Evolutionary conservation across 1,140 invertebrate species (phyloP).

Genomic region (Leptonema lineaticorne): DNA sequence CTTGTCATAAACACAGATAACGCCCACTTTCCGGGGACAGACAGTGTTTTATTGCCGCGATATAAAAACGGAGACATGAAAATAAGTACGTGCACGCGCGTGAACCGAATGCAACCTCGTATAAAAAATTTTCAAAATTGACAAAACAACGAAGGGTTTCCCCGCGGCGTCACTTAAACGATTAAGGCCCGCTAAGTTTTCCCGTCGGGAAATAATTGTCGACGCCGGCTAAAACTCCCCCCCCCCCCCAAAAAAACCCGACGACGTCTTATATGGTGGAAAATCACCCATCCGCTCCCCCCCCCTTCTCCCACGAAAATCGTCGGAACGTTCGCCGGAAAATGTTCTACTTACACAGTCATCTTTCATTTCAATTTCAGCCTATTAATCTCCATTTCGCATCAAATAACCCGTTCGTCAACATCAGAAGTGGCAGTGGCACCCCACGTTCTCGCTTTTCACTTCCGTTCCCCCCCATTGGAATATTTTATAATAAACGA

Average conservation of each 20-base stretch:
- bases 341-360: too few species aligned
- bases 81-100: neutral
- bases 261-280: too few species aligned
- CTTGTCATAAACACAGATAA: slow-evolving; percentile 27
- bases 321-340: too few species aligned
- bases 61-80: neutral
- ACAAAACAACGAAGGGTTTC: neutral
- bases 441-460: too few species aligned
- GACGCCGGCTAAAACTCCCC: neutral
- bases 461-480: too few species aligned
- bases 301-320: neutral
- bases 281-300: too few species aligned
- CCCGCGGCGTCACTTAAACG: too few species aligned
- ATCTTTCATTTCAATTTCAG: neutral
- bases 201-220: neutral
- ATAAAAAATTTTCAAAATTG: too few species aligned
- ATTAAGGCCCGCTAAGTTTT: neutral
- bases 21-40: slow-evolving; percentile 15
- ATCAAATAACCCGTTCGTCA: too few species aligned
- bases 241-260: neutral
- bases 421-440: too few species aligned
- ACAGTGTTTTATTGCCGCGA: slow-evolving; percentile 13
- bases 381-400: neutral
- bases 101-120: too few species aligned
- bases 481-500: too few species aligned